A percentile compares a stretch with the other conserved stretches of the same genome.
Conservation (phyloP, 2,888 invertebrate species). For the Tachystola acroxantha region DNA sequence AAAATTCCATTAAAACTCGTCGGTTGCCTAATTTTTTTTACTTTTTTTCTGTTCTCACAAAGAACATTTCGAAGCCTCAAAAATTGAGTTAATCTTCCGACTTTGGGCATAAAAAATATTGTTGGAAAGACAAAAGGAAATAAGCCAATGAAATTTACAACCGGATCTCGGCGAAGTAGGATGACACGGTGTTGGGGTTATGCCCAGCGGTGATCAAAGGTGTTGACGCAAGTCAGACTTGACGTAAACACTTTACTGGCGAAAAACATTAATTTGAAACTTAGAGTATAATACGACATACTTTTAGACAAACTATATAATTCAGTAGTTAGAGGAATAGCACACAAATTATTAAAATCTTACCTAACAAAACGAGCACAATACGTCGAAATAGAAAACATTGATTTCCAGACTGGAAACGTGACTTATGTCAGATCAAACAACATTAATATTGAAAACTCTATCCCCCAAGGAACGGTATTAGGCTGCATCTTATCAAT, state of each 20-base stretch:
- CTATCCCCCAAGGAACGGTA: background rate
- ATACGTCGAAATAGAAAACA: slow-evolving; percentile 11
- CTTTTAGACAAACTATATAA: slow-evolving; percentile 12
- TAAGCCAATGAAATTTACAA: slow-evolving; percentile 41
- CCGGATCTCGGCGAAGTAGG: slow-evolving; percentile 6
- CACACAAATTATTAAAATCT: slow-evolving; percentile 13
- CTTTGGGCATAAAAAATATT: slow-evolving; percentile 41
- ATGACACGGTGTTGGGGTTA: background rate
- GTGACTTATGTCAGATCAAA: background rate
- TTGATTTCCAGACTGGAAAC: background rate
- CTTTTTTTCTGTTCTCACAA: slow-evolving; percentile 29
- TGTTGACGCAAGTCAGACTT: no score
- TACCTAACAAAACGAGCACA: slow-evolving; percentile 13
- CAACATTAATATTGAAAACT: background rate
- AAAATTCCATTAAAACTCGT: slow-evolving; percentile 47
- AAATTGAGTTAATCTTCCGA: slow-evolving; percentile 57
- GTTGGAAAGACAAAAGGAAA: slow-evolving; percentile 33
- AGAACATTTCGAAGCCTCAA: slow-evolving; percentile 40
- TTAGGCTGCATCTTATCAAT: background rate
- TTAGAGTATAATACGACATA: slow-evolving; percentile 13
- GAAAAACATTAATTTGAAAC: no score
- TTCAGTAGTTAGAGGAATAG: slow-evolving; percentile 13
- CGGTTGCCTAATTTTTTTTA: slow-evolving; percentile 27
- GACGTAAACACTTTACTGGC: no score
- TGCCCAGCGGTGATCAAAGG: no score